Conservation (phyloP, 1,140 invertebrate genomes). For the Frieseomelitta varia region DNA sequence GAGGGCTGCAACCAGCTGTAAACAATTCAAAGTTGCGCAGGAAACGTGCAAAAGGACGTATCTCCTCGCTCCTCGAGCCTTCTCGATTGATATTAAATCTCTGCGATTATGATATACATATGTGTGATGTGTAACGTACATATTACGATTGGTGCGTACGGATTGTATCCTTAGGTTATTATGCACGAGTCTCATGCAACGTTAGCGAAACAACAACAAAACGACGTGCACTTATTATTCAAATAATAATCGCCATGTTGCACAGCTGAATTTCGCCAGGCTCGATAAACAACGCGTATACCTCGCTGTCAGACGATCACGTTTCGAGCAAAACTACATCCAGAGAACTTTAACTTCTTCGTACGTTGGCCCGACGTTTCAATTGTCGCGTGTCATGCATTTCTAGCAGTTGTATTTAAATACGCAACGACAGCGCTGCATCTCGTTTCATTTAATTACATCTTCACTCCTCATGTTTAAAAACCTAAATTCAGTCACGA, state of each 20-base stretch:
- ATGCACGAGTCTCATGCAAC: not conserved
- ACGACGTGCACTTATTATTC: constrained; percentile 34
- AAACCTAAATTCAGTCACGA: constrained; percentile 33
- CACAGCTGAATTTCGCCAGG: constrained; percentile 5
- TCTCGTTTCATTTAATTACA: constrained; percentile 22
- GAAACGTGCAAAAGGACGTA: not conserved
- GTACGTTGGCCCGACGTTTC: not conserved
- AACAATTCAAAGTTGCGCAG: not conserved
- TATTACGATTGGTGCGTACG: not conserved
- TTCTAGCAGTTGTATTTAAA: constrained; percentile 10
- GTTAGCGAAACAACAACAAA: constrained; percentile 21
- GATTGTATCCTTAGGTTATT: not conserved
- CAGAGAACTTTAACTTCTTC: not conserved
- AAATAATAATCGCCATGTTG: constrained; percentile 51
- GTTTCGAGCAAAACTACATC: not conserved
- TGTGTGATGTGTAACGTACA: not conserved
- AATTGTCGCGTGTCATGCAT: not conserved
- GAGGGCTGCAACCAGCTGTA: not conserved
- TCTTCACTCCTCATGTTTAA: constrained; percentile 29
- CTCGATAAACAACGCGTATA: constrained; percentile 33
- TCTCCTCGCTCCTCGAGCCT: not conserved
- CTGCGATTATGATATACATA: not conserved
- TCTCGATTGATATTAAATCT: not conserved
- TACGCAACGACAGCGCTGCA: not conserved
- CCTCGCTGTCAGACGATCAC: not conserved